Evolutionary conservation across 2,888 invertebrate species (phyloP).

Genomic region (Temnothorax rugatulus): DNA sequence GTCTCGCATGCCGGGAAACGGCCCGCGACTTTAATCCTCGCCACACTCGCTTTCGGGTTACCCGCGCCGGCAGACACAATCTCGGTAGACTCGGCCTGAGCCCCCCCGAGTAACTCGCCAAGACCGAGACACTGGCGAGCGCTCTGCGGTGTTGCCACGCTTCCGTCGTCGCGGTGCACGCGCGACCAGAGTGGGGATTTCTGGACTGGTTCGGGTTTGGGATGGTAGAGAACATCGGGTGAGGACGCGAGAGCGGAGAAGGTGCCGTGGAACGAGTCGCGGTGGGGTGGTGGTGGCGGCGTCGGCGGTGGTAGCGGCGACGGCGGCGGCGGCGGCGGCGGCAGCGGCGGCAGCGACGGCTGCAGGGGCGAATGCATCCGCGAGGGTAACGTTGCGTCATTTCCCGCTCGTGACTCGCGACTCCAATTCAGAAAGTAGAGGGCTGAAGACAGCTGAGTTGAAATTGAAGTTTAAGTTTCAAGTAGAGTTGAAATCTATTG

Average conservation of each 20-base stretch:
- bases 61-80: constrained; percentile 84
- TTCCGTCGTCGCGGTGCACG: constrained; percentile 79
- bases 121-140: constrained; percentile 83
- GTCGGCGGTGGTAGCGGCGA: constrained; percentile 3
- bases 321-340: not conserved
- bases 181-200: constrained; percentile 78
- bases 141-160: constrained; percentile 84
- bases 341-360: constrained; percentile 38
- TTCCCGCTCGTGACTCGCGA: not conserved
- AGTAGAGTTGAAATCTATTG: not conserved
- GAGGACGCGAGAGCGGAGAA: constrained; percentile 74
- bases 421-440: not conserved
- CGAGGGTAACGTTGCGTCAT: constrained; percentile 30
- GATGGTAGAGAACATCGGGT: constrained; percentile 72
- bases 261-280: constrained; percentile 84
- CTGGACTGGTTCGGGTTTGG: constrained; percentile 82
- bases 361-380: constrained; percentile 23
- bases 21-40: constrained; percentile 80
- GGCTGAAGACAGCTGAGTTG: not conserved
- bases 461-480: not conserved
- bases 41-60: constrained; percentile 81
- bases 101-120: constrained; percentile 83
- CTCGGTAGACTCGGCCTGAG: constrained; percentile 85
- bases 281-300: constrained; percentile 80
- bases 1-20: constrained; percentile 79